Base-by-base conservation (phyloP, 1,140 invertebrate genomes). In the Lucilia sericata region DNA sequence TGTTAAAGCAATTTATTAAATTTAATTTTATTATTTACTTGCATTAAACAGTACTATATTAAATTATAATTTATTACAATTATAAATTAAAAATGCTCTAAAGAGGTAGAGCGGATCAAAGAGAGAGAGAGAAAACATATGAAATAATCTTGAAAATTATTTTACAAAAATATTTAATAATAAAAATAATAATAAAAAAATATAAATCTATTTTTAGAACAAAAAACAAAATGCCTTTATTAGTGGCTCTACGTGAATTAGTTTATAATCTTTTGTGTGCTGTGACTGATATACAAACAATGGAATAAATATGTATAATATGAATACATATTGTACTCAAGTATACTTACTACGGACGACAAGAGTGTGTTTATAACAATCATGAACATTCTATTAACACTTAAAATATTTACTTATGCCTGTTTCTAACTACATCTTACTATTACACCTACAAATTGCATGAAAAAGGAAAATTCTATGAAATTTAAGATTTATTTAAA, bases 181-280 rank as follows among this genome's bases (percentile, higher is more conserved):
- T 42, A 36, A 36, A 4, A 36, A 36, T 10, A 42, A 60, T 60
- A n/a, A 60, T 17, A 60, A 60, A 60, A 60, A n/a, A n/a, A 60
- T 17, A 60, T n/a, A 60, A 60, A n/a, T 60, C 75, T 78, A 78
- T 78, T 78, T 78, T 19, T 78, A 78, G 75, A 42, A 42, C 42
- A 42, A 42, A 36, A 42, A 78, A 78, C 10, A n/a, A 36, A 78
- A 47, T 10, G 34, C n/a, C 51, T 78, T 78, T 78, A 78, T 78
- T 78, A 78, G 75, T 78, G 75, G 21, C 5, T n/a, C 7, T 19
- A 47, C 42, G 75, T 78, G 36, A 78, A 78, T 78, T 78, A 47
- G 75, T 78, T 78, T 36, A 78, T 78, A 78, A 78, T n/a, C 34
- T 78, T 47, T 78, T 42, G 75, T 78, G 36, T 78, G 42, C 36